Evolutionary conservation across 2,113 vertebrate species (phyloP).

Genomic region (Leptobrachium ailaonicum): DNA sequence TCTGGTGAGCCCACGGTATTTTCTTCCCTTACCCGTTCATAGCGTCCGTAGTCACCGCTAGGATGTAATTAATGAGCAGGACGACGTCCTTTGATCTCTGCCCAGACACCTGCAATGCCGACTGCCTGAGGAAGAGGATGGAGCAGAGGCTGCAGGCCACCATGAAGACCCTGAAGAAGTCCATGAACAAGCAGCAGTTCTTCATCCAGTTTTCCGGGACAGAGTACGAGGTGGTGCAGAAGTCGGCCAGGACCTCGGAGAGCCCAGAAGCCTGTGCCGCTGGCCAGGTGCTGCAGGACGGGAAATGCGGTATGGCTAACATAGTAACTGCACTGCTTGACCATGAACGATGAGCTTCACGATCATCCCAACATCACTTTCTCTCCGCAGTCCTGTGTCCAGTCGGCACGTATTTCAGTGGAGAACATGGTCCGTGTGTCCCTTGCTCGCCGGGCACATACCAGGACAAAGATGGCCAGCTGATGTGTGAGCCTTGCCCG

Average conservation of each 20-base stretch:
- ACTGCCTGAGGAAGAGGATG: conserved; percentile 82
- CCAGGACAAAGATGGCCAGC: conserved; percentile 85
- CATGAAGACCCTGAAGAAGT: conserved; percentile 88
- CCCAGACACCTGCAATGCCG: conserved; percentile 82
- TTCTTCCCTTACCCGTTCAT: background rate
- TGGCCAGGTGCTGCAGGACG: conserved; percentile 81
- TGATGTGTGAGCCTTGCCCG: conserved; percentile 90
- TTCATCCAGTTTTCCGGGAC: conserved; percentile 90
- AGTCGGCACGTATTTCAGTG: conserved; percentile 84
- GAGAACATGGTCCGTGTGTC: conserved; percentile 80
- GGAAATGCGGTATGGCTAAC: conserved; percentile 81
- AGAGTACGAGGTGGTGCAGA: conserved; percentile 90
- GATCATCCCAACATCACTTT: conserved; percentile 23
- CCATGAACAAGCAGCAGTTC: conserved; percentile 92
- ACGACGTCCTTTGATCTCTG: conserved; percentile 7
- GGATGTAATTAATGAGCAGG: background rate
- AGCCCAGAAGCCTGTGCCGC: conserved; percentile 76
- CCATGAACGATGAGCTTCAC: background rate
- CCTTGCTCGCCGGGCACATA: conserved; percentile 84
- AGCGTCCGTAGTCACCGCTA: background rate
- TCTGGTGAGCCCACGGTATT: conserved; percentile 73
- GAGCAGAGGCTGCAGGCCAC: conserved; percentile 88
- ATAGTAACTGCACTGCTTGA: background rate
- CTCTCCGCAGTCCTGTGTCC: conserved; percentile 79
- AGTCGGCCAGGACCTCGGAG: conserved; percentile 72